Evolutionary conservation across 2,113 vertebrate genomes (phyloP).

Genomic region (Plecotus auritus): DNA sequence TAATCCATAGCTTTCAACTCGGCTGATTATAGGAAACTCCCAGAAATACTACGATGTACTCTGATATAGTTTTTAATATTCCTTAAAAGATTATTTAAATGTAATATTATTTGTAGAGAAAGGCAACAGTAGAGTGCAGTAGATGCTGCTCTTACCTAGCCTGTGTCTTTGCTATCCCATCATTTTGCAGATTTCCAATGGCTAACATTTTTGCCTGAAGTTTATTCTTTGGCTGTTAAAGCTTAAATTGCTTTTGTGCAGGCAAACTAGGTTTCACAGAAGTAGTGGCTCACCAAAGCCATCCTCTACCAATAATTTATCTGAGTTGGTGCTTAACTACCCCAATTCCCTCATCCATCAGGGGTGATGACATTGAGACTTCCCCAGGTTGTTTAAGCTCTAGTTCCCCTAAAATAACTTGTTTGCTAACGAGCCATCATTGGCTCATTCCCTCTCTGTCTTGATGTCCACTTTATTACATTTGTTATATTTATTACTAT

Average conservation of each 20-base stretch:
- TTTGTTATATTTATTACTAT: too few species aligned
- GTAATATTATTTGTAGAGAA: not conserved
- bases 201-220: not conserved
- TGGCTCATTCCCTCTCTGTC: not conserved
- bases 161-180: not conserved
- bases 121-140: not conserved
- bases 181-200: not conserved
- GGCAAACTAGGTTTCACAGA: not conserved
- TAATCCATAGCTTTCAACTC: not conserved
- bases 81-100: not conserved
- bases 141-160: not conserved
- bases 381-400: not conserved
- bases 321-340: not conserved
- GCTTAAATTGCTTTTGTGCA: not conserved
- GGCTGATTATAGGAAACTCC: not conserved
- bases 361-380: not conserved
- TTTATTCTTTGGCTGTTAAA: not conserved
- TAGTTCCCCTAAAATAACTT: not conserved
- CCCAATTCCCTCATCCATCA: not conserved
- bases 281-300: not conserved
- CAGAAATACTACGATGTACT: not conserved
- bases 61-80: not conserved
- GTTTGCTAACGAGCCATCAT: not conserved
- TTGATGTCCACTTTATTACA: not conserved
- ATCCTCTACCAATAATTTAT: not conserved